phyloP scores from a whole-genome alignment of 1,140 invertebrate species.

The Myzus persicae region DNA sequence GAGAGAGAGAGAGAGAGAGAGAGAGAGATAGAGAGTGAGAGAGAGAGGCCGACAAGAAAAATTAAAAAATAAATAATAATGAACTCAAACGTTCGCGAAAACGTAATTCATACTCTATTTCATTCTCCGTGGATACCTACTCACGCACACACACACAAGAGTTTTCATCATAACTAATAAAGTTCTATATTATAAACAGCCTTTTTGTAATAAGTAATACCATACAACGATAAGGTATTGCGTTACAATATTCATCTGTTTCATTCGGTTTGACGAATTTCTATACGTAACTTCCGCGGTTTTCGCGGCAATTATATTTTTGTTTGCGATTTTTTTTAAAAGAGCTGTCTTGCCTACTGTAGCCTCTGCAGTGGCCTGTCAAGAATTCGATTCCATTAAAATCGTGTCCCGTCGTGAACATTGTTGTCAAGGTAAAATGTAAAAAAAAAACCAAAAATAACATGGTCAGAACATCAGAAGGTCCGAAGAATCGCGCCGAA shows the following conservation, averaged over 20 bases:
- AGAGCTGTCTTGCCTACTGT: background rate
- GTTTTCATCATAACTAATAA: background rate
- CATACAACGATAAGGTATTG: background rate
- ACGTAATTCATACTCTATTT: background rate
- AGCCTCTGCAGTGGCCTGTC: background rate
- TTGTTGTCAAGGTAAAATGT: background rate
- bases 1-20: too few species aligned
- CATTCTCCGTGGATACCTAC: background rate
- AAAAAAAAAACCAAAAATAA: background rate
- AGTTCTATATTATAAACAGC: background rate
- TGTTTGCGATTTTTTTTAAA: background rate
- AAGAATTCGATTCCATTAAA: background rate
- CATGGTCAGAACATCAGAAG: background rate
- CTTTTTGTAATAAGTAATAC: background rate
- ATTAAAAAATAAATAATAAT: background rate
- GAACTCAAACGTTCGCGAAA: background rate
- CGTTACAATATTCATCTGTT: background rate
- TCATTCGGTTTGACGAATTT: background rate
- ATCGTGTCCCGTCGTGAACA: background rate
- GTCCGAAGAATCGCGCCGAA: background rate
- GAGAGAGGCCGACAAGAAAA: background rate
- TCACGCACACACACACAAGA: background rate
- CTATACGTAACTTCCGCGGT: too few species aligned
- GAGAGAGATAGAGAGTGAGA: too few species aligned
- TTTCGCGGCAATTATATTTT: background rate